A percentile compares a stretch with the other conserved stretches of the same genome.
Conservation (phyloP, 2,888 invertebrate genomes). For the Cantharis lateralis region DNA sequence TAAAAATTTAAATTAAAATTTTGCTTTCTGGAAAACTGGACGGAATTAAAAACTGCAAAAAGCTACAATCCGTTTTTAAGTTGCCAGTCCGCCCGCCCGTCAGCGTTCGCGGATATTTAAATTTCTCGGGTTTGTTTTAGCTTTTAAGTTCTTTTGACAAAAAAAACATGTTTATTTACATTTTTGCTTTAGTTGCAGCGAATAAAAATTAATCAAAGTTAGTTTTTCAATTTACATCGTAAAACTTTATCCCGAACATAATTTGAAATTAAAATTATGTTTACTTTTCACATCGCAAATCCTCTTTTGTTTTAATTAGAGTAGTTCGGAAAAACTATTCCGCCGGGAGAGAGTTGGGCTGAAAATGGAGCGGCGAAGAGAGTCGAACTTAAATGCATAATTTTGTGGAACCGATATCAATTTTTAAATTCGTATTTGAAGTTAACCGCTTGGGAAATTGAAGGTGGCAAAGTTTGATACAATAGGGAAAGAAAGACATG, state of each 20-base stretch:
- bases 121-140: background rate
- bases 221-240: background rate
- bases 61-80: too few relatives aligned
- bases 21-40: too few relatives aligned
- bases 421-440: background rate
- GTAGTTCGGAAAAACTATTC: background rate
- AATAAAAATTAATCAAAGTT: background rate
- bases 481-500: background rate
- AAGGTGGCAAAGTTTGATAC: constrained; percentile 2
- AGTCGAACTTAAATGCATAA: background rate
- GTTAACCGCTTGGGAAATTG: constrained; percentile 2
- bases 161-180: background rate
- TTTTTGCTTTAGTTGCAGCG: background rate
- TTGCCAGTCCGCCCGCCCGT: background rate
- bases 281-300: background rate
- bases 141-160: background rate
- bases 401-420: background rate
- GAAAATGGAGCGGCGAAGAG: background rate
- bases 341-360: background rate
- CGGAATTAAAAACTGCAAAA: too few relatives aligned
- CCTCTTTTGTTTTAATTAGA: background rate
- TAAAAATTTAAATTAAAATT: too few relatives aligned
- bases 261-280: background rate
- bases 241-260: background rate
- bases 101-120: background rate